phyloP scores from a whole-genome alignment of 2,113 vertebrate species.

The Amia ocellicauda region DNA sequence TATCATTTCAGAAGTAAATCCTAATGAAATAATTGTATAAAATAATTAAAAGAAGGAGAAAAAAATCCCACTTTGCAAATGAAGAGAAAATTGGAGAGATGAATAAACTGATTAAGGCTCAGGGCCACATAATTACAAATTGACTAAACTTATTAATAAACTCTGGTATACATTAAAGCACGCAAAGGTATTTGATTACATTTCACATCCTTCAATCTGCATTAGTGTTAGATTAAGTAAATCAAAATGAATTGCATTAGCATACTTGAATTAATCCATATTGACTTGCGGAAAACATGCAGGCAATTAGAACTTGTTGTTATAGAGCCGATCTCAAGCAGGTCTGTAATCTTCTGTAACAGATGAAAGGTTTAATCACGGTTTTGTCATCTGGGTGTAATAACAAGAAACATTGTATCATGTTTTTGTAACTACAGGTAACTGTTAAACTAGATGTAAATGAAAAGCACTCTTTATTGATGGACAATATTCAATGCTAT shows the following conservation, averaged over 20 bases:
- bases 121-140: slow-evolving; percentile 75
- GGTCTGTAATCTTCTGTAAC: not conserved
- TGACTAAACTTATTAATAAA: slow-evolving; percentile 68
- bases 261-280: slow-evolving; percentile 73
- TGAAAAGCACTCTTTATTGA: too few species aligned
- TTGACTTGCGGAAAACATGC: slow-evolving; percentile 53
- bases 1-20: not conserved
- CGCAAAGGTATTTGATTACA: slow-evolving; percentile 70
- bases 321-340: not conserved
- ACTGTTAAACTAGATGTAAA: too few species aligned
- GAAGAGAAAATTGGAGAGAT: slow-evolving; percentile 64
- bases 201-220: slow-evolving; percentile 70
- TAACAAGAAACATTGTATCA: not conserved
- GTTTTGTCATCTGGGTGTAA: not conserved
- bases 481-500: too few species aligned
- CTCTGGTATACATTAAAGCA: slow-evolving; percentile 65
- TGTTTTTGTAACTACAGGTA: not conserved
- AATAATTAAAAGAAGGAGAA: too few species aligned
- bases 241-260: slow-evolving; percentile 75
- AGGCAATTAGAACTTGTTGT: slow-evolving; percentile 54
- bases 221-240: slow-evolving; percentile 75
- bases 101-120: slow-evolving; percentile 72
- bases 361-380: not conserved
- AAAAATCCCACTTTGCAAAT: slow-evolving; percentile 46
- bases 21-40: too few species aligned